Percentiles rank a stretch among this genome's conserved stretches.
These are phyloP conservation scores for Atractosteus spatula DNA, from an alignment of 2,113 vertebrate species.

Conservation along the genomic window DNA sequence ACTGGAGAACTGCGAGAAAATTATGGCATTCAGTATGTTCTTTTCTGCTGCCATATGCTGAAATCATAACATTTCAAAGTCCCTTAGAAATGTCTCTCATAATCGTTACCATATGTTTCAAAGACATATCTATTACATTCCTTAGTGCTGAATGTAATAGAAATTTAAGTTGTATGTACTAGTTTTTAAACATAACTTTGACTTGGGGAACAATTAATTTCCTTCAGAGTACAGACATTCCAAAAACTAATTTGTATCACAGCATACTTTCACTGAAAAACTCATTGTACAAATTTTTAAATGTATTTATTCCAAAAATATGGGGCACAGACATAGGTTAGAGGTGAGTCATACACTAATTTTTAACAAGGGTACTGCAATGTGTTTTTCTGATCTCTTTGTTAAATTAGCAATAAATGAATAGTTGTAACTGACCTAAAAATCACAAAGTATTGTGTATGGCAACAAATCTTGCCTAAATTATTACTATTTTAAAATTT, in stretches of 20 bases:
- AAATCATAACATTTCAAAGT: slow-evolving; percentile 19
- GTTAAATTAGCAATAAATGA: too few relatives aligned
- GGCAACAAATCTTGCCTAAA: too few relatives aligned
- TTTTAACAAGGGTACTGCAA: too few relatives aligned
- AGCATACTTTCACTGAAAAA: too few relatives aligned
- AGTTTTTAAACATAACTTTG: neutral
- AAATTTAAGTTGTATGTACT: neutral
- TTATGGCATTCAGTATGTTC: neutral
- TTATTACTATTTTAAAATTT: too few relatives aligned
- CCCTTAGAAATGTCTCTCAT: slow-evolving; percentile 11
- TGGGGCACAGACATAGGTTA: too few relatives aligned
- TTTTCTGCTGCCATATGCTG: slow-evolving; percentile 12
- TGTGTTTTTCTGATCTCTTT: too few relatives aligned
- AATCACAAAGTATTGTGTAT: too few relatives aligned
- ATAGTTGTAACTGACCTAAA: too few relatives aligned
- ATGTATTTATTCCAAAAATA: too few relatives aligned
- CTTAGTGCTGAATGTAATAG: neutral
- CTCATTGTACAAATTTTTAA: too few relatives aligned
- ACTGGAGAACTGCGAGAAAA: slow-evolving; percentile 5
- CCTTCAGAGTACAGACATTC: neutral
- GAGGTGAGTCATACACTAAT: too few relatives aligned
- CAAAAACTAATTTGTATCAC: neutral
- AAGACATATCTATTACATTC: slow-evolving; percentile 16
- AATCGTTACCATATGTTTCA: slow-evolving; percentile 20
- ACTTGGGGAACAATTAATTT: slow-evolving; percentile 6